phyloP scores from a whole-genome alignment of 2,113 vertebrate genomes.

The Buteo buteo region DNA sequence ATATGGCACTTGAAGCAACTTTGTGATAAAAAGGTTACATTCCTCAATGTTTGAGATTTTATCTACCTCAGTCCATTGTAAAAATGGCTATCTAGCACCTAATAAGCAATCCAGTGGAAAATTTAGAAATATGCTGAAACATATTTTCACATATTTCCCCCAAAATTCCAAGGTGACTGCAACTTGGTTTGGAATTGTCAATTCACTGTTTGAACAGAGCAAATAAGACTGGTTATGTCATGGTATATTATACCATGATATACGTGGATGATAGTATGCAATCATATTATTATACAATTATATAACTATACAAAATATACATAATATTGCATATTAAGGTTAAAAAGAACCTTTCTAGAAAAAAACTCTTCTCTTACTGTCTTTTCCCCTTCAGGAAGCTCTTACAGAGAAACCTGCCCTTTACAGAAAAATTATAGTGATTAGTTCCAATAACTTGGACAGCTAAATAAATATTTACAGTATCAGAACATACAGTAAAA shows the following conservation, averaged over 20 bases:
- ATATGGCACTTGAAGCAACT: neutral
- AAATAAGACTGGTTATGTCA: neutral
- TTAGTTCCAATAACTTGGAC: neutral
- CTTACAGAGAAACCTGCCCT: neutral
- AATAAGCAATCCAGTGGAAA: neutral
- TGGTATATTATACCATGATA: neutral
- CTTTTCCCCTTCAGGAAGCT: slow-evolving; percentile 6
- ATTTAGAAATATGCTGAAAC: neutral
- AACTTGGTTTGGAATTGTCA: neutral
- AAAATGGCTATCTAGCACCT: neutral
- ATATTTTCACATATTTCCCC: neutral
- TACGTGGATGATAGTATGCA: neutral
- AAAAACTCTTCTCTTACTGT: neutral
- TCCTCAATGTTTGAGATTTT: neutral
- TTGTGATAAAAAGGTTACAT: neutral
- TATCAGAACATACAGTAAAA: slow-evolving; percentile 39
- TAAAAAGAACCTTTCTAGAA: neutral
- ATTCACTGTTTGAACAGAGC: neutral
- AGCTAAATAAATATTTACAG: slow-evolving; percentile 51
- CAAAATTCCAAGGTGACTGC: neutral
- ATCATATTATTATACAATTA: neutral
- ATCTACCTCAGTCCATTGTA: neutral
- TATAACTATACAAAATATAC: neutral
- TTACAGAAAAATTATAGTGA: neutral
- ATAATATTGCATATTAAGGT: neutral